Evolutionary conservation across 2,797 vertebrate species (phyloP), one percentile per base, ranked within the genome.

Genomic region (Eremophila alpestris): DNA sequence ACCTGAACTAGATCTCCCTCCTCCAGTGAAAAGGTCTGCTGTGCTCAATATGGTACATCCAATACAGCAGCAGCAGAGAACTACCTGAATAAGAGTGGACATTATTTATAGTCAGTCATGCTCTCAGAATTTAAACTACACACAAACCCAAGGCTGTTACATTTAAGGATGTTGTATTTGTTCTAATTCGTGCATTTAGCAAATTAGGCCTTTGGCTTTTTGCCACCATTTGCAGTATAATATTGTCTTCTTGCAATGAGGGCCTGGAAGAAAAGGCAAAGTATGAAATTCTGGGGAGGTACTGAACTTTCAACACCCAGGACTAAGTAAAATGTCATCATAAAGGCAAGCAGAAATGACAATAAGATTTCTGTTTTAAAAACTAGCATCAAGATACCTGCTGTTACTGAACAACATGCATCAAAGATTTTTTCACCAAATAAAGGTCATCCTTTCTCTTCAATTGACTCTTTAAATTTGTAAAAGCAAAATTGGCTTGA

Each of bases 381-480:
- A 97, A 87, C 87, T 51, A 81, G 54, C 88, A 92, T 76, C 62
- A 67, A 94, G 93, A 89, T 77, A 94, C 96, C 96, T 95, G 93
- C 96, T 93, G 93, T 68, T 92, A 92, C 87, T 54, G 93, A 97
- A 93, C 96, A 94, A 94, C 77, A 65, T 81, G 63, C 91, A 95
- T 81, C 21, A 84, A 97, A 96, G 92, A 58, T 67, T 96, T 96
- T 94, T 97, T 94, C 92, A 96, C 89, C 91, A 93, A 95, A 95
- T 45, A 97, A 97, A 97, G 97, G 97, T 97, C 97, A 96, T 87
- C 80, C 71, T 97, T 96, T 96, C 94, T 96, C 88, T 97, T 91
- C 75, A 85, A 30, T 58, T 93, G 88, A 85, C 81, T 97, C 90
- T 97, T 92, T 96, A 65, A 94, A 86, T 86, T 78, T 81, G 65